Conservation (phyloP, 2,113 vertebrate genomes). For the Phylloscopus trochiloides region DNA sequence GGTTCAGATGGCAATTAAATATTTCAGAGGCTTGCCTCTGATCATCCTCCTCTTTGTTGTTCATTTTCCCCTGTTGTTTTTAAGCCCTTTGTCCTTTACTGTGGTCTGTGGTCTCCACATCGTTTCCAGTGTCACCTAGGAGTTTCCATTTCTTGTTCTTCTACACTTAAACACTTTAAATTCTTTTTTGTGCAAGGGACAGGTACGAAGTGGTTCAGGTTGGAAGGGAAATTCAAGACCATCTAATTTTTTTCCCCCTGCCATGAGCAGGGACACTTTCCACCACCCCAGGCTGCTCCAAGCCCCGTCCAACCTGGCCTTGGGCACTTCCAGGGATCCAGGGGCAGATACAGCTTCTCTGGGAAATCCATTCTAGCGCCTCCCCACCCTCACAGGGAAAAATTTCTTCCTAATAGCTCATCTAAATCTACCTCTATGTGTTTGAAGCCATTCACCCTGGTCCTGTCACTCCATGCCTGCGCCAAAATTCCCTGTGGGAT, state of each 20-base stretch:
- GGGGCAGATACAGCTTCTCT: not conserved
- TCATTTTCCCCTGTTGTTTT: not conserved
- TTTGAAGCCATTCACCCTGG: not conserved
- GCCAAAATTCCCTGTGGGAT: not conserved
- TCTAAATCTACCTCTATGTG: not conserved
- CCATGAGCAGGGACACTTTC: not conserved
- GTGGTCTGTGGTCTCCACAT: not conserved
- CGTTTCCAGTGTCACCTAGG: rapidly evolving
- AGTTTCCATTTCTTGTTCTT: not conserved
- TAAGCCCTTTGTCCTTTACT: not conserved
- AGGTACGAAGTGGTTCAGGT: not conserved
- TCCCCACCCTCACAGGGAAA: rapidly evolving
- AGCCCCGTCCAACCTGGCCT: rapidly evolving
- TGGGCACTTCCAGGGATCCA: not conserved
- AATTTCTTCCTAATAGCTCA: not conserved
- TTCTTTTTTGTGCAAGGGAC: not conserved
- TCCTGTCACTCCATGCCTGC: not conserved
- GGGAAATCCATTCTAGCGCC: not conserved
- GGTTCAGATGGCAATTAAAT: not conserved
- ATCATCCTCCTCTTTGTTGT: not conserved
- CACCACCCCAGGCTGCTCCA: rapidly evolving
- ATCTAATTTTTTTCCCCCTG: not conserved
- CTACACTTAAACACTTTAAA: not conserved
- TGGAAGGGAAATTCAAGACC: not conserved
- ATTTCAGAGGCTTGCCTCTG: not conserved